Evolutionary conservation across 2,888 invertebrate species (phyloP), one percentile per base, ranked within the genome.

Genomic region (Exocentrus adspersus): DNA sequence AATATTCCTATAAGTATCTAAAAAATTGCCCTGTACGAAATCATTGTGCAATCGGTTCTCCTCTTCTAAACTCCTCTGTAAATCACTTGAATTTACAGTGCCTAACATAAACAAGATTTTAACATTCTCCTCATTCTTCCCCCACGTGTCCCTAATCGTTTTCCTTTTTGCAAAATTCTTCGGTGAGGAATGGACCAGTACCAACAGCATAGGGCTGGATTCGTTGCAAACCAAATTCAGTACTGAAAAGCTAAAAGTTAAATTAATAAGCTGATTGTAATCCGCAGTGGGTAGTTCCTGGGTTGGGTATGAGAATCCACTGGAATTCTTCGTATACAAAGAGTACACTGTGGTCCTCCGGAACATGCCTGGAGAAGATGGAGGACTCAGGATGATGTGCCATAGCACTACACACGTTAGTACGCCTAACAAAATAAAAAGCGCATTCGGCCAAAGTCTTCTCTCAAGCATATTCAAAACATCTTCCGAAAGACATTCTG

Each of bases 1-100:
- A 82, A 94, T 87, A 80, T 94, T 94, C 52, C 89, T 85, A 76
- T 94, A 94, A 0, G 89, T 86, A 81, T 94, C 94, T 41, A 86
- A 70, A 75, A 93, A 94, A 62, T 86, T 88, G 0, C 93, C 94
- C 77, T 93, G 92, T 14, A 94, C 86, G 53, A 94, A 84, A 75
- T 94, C 94, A 0, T 85, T 84, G 73, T 88, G 85, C 0, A 79
- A 75, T 0, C 76, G 75, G 74, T 88, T 87, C 76, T 93, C 92
- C 3, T 81, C 75, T 6, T 81, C 77, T 7, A 87, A 43, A 14
- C 53, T 57, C 9, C 64, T 78, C 62, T 75, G 75, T 14, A 71
- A 14, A 12, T 68, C 77, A 0, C 80, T 76, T 19, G 83, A 79
- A 1, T 72, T 70, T 0, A 86, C 85, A 2, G 80, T 80, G 1